Evolutionary conservation across 2,797 vertebrate genomes (phyloP), one percentile per base, ranked within the genome.

Genomic region (Phoeniculus purpureus): DNA sequence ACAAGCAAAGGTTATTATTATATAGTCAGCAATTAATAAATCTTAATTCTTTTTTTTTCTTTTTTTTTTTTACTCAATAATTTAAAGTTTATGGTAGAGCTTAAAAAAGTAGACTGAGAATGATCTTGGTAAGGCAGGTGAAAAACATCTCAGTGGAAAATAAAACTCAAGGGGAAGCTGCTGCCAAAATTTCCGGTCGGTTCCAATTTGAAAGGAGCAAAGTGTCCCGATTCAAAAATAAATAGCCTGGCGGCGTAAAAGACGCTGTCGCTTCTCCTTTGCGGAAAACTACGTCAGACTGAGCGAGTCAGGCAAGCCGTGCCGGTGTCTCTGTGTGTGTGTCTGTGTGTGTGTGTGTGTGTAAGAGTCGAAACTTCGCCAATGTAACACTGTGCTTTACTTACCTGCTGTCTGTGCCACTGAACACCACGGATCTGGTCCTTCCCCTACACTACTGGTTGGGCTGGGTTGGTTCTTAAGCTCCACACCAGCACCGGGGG

Each of bases 1-100:
- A 99, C 98, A 99, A 98, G 98, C 98, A 98, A 98, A 98, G 98
- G 97, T 98, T 98, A 97, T 98, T 98, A 97, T 97, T 97, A 98
- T 98, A 98, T 98, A 98, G 95, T 98, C 98, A 98, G 98, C 98
- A 98, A 98, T 98, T 98, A 98, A 98, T 98, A 98, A 98, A 98
- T 98, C 97, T 98, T 43, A 43, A 43, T 43, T 43, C 13, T 43
- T 43, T 43, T 14, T 43, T 43, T 43, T 43, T 37, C 37, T 37
- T 37, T 37, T 37, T n/a, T n/a, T 40, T 14, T 43, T 43, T 43
- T 43, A 43, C 43, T 98, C 97, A 99, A 98, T 99, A 98, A 99
- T 99, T 99, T 98, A 99, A 37, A 96, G 97, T 98, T 95, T 97
- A 98, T 43, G 97, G 98, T 97, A 97, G 94, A 96, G 97, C 97